These are phyloP conservation scores for Sarcoramphus papa DNA, from an alignment of 2,797 vertebrate species.

Conservation along the genomic window DNA sequence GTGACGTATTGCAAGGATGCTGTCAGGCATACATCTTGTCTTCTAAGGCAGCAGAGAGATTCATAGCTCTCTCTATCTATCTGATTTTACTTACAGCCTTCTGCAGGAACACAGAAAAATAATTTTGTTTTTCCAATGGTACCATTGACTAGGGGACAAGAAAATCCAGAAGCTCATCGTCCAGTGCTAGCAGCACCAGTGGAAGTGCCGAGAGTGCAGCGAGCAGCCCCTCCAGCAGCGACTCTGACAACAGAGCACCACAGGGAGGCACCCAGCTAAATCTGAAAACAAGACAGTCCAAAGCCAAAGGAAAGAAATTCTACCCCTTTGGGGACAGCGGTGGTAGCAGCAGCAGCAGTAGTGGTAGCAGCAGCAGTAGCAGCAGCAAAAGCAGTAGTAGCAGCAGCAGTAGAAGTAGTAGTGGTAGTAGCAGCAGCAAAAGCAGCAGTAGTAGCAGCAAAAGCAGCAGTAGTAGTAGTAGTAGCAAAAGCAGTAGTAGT, in stretches of 20 bases:
- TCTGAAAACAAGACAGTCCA: background rate
- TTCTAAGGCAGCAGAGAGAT: background rate
- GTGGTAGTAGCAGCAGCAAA: accelerated
- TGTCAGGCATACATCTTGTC: background rate
- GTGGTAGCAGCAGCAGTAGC: accelerated
- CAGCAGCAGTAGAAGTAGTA: background rate
- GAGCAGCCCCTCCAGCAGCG: background rate
- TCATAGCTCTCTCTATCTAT: background rate
- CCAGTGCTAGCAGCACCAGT: constrained; percentile 17
- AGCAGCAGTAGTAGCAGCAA: background rate
- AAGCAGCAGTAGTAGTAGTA: accelerated
- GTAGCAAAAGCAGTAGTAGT: accelerated
- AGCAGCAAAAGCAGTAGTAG: accelerated
- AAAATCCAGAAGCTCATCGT: background rate
- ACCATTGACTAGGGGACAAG: background rate
- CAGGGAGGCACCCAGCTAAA: background rate
- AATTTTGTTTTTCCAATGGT: background rate
- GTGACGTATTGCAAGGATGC: background rate
- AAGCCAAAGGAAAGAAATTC: constrained; percentile 38
- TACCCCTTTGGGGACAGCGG: constrained; percentile 35
- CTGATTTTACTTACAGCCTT: background rate
- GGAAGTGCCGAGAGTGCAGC: background rate
- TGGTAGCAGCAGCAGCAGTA: accelerated
- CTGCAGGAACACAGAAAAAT: background rate
- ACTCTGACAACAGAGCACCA: background rate